Percentiles rank a stretch among this genome's conserved stretches.
phyloP scores from a whole-genome alignment of 2,888 invertebrate genomes.

The Luperina nickerlii region DNA sequence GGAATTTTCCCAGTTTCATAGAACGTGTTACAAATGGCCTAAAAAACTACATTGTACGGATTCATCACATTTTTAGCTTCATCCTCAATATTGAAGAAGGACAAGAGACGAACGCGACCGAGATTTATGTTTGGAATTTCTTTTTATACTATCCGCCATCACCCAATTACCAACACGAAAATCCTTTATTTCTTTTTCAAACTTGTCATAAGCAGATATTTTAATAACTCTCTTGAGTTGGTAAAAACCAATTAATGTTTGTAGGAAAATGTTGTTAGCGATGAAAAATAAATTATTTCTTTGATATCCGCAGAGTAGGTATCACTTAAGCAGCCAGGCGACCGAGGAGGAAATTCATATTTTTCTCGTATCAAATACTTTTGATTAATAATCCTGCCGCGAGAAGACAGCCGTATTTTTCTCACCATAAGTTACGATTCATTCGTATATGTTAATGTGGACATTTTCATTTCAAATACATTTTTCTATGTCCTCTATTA shows the following conservation, averaged over 20 bases:
- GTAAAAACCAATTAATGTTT: constrained; percentile 62
- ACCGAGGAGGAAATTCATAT: constrained; percentile 81
- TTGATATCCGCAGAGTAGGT: constrained; percentile 48
- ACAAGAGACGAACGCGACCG: constrained; percentile 34
- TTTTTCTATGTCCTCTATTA: neutral
- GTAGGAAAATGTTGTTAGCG: constrained; percentile 36
- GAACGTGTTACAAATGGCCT: constrained; percentile 36
- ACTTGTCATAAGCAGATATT: constrained; percentile 67
- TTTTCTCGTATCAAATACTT: constrained; percentile 83
- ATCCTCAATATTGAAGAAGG: constrained; percentile 37
- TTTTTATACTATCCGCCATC: constrained; percentile 31
- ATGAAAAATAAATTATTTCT: constrained; percentile 56
- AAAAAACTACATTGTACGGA: constrained; percentile 33
- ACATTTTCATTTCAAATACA: constrained; percentile 55
- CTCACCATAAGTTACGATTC: constrained; percentile 86
- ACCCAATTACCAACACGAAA: constrained; percentile 57
- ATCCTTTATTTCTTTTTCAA: constrained; percentile 46
- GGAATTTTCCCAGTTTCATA: constrained; percentile 20
- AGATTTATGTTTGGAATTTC: constrained; percentile 51
- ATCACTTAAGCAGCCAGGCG: constrained; percentile 64
- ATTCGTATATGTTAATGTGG: constrained; percentile 81
- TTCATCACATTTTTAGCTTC: constrained; percentile 41
- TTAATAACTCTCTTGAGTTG: constrained; percentile 63
- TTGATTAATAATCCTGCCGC: constrained; percentile 85
- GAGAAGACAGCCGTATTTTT: constrained; percentile 85